phyloP scores from a whole-genome alignment of 2,113 vertebrate genomes.

The Cinclus mexicanus region DNA sequence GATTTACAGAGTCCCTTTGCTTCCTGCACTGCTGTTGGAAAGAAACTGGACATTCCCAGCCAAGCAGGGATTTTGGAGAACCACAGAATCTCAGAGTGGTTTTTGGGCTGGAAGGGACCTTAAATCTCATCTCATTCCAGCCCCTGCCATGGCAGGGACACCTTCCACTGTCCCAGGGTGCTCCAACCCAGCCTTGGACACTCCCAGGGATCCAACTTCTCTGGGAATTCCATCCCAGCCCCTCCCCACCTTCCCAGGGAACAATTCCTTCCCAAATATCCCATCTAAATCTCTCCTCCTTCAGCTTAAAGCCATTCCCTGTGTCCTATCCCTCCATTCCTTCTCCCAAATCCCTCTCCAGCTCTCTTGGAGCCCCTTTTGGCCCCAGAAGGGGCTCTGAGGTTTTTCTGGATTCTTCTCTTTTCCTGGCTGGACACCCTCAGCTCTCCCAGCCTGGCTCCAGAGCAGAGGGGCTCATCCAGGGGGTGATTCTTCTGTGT shows the following conservation, averaged over 20 bases:
- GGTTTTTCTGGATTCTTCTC: not conserved
- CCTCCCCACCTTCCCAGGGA: fast-evolving
- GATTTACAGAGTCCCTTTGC: not conserved
- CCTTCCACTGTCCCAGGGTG: fast-evolving
- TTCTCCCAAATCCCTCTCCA: not conserved
- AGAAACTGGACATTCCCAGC: not conserved
- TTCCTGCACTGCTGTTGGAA: not conserved
- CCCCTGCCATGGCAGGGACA: not conserved
- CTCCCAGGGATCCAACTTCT: not conserved
- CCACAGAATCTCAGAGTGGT: not conserved
- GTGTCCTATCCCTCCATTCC: not conserved
- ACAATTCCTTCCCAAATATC: not conserved
- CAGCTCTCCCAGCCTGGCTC: not conserved
- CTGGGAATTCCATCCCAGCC: not conserved
- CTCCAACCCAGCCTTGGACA: not conserved
- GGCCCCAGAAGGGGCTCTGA: not conserved
- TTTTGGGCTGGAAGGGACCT: not conserved
- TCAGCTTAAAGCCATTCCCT: not conserved
- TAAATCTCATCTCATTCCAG: not conserved
- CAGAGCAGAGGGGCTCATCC: not conserved
- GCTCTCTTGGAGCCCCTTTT: not conserved
- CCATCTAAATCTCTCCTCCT: no score
- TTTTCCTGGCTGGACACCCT: not conserved
- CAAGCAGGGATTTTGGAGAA: not conserved
- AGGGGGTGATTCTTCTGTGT: not conserved